These are phyloP conservation scores for Julus scanicus DNA, from an alignment of 2,888 invertebrate genomes.

Conservation along the genomic window DNA sequence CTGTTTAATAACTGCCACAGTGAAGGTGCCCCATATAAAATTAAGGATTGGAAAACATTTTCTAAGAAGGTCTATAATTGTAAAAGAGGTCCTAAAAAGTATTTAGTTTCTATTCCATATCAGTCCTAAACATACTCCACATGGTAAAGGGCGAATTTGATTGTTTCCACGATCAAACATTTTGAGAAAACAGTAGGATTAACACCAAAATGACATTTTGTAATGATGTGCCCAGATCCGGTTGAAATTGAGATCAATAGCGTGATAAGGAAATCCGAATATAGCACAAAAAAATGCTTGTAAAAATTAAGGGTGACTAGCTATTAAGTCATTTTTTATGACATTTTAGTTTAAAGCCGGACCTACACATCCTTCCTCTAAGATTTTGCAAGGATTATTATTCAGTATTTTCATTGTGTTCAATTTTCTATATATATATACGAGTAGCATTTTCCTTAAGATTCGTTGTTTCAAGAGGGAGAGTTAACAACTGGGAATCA, in stretches of 20 bases:
- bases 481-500: too few species aligned
- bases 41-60: too few species aligned
- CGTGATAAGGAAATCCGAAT: neutral
- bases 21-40: neutral
- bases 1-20: neutral
- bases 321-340: conserved; percentile 2
- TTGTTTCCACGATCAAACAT: too few species aligned
- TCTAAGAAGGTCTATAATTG: too few species aligned
- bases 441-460: too few species aligned
- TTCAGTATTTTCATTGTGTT: neutral
- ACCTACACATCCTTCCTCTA: neutral
- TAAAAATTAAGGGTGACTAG: neutral
- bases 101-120: too few species aligned
- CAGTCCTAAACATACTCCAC: too few species aligned
- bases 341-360: neutral
- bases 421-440: too few species aligned
- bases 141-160: too few species aligned
- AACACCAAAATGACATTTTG: neutral
- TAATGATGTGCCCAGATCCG: neutral
- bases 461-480: too few species aligned
- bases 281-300: neutral
- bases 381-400: neutral
- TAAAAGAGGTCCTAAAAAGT: too few species aligned
- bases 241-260: neutral
- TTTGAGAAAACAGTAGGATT: neutral